Evolutionary conservation across 2,113 vertebrate genomes (phyloP).

Genomic region (Gobius niger): DNA sequence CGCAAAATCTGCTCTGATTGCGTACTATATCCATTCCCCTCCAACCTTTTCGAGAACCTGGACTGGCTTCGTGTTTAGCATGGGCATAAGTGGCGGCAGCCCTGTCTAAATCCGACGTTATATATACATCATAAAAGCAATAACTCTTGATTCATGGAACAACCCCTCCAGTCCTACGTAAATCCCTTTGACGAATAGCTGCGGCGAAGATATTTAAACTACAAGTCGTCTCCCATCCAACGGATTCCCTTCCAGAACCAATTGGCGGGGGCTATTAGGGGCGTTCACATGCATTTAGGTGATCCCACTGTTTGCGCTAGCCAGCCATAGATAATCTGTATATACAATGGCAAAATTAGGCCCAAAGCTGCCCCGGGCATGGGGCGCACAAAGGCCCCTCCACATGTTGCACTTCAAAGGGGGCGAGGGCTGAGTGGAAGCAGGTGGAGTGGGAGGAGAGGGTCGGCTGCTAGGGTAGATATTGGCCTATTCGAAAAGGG

Average conservation of each 20-base stretch:
- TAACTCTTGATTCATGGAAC: slow-evolving; percentile 41
- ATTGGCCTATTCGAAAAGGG: slow-evolving; percentile 26
- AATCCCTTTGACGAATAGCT: slow-evolving; percentile 64
- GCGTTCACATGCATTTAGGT: slow-evolving; percentile 67
- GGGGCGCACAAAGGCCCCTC: slow-evolving; percentile 39
- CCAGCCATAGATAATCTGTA: slow-evolving; percentile 69
- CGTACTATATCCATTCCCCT: slow-evolving; percentile 9
- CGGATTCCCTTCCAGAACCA: slow-evolving; percentile 37
- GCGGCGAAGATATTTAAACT: slow-evolving; percentile 42
- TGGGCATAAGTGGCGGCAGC: slow-evolving; percentile 37
- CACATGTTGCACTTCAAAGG: slow-evolving; percentile 68
- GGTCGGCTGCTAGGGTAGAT: slow-evolving; percentile 30
- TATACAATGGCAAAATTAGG: slow-evolving; percentile 68
- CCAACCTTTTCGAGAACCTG: slow-evolving; percentile 33
- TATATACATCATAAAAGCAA: slow-evolving; percentile 45
- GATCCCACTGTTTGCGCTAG: slow-evolving; percentile 70
- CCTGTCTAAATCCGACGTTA: slow-evolving; percentile 43
- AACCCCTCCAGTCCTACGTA: slow-evolving; percentile 53
- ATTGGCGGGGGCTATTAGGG: slow-evolving; percentile 59
- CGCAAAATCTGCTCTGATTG: slow-evolving; percentile 49
- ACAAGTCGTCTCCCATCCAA: slow-evolving; percentile 44
- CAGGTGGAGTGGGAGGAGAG: slow-evolving; percentile 66
- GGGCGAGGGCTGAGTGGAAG: slow-evolving; percentile 64
- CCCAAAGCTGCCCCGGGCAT: slow-evolving; percentile 35
- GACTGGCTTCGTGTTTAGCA: slow-evolving; percentile 48